These are phyloP conservation scores for Lampropteryx suffumata DNA, from an alignment of 2,888 invertebrate genomes.

Conservation along the genomic window DNA sequence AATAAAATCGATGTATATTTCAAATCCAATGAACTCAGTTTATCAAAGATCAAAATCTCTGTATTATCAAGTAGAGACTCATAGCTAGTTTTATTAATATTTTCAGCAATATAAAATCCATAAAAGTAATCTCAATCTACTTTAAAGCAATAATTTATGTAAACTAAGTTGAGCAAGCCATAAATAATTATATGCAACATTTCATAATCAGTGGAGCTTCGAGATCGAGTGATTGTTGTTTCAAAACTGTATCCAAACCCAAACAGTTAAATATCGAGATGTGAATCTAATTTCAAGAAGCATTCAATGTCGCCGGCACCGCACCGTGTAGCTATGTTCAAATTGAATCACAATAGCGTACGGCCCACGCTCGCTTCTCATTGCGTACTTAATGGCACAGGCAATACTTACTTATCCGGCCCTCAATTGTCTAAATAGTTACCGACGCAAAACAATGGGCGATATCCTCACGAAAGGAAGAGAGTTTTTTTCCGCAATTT, in stretches of 20 bases:
- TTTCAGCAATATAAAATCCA: conserved; percentile 29
- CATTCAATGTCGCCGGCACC: conserved; percentile 67
- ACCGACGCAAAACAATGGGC: conserved; percentile 58
- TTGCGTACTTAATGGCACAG: conserved; percentile 46
- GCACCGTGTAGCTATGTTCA: conserved; percentile 59
- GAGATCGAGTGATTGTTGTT: conserved; percentile 58
- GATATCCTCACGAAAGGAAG: conserved; percentile 49
- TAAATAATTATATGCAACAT: conserved; percentile 41
- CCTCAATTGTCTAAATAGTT: conserved; percentile 62
- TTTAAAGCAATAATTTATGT: conserved; percentile 40
- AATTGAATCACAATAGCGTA: conserved; percentile 65
- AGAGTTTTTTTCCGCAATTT: conserved; percentile 68
- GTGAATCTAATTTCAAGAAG: conserved; percentile 66
- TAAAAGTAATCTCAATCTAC: conserved; percentile 39
- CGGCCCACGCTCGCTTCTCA: conserved; percentile 59
- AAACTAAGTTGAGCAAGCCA: conserved; percentile 39
- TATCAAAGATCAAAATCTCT: conserved; percentile 8
- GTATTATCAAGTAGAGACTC: conserved; percentile 6
- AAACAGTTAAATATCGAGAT: conserved; percentile 52
- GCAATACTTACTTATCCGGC: conserved; percentile 43
- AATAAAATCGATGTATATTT: too few species aligned
- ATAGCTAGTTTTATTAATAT: conserved; percentile 9
- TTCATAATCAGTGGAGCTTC: conserved; percentile 46
- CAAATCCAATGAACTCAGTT: neutral
- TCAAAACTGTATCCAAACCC: conserved; percentile 62